A percentile compares a stretch with the other conserved stretches of the same genome.
Evolutionary conservation across 1,140 invertebrate genomes (phyloP).

Genomic region (Choristoneura fumiferana): DNA sequence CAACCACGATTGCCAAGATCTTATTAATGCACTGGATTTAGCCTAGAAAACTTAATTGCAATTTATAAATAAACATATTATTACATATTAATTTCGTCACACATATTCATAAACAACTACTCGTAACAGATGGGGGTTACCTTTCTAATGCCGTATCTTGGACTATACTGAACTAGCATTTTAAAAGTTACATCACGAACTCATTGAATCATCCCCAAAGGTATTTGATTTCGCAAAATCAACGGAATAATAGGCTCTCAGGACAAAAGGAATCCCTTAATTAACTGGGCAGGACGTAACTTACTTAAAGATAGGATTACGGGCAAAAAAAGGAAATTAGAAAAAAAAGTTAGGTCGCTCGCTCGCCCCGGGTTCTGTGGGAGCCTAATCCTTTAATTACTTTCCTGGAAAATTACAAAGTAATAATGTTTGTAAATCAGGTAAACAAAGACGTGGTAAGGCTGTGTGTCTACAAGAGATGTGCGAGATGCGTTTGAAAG

Average conservation of each 20-base stretch:
- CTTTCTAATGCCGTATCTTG: too few relatives aligned
- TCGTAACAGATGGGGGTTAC: too few relatives aligned
- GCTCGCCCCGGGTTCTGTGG: not conserved
- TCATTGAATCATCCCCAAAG: not conserved
- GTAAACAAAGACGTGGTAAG: too few relatives aligned
- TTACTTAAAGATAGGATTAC: slow-evolving; percentile 7
- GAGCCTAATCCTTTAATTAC: not conserved
- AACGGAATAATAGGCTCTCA: not conserved
- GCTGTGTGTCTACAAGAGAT: too few relatives aligned
- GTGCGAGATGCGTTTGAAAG: too few relatives aligned
- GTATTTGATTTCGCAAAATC: slow-evolving; percentile 10
- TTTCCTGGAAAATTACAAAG: not conserved
- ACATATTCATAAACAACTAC: too few relatives aligned
- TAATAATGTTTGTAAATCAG: not conserved
- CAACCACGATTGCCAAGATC: too few relatives aligned
- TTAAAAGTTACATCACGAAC: not conserved
- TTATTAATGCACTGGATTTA: too few relatives aligned
- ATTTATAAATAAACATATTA: too few relatives aligned
- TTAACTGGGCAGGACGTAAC: slow-evolving; percentile 2
- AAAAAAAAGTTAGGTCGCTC: not conserved
- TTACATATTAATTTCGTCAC: too few relatives aligned
- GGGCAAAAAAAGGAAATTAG: not conserved
- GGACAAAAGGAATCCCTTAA: slow-evolving; percentile 7
- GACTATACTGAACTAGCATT: too few relatives aligned
- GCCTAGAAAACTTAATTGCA: too few relatives aligned